These are phyloP conservation scores for Pegoplata infirma DNA, from an alignment of 2,888 invertebrate species.

Conservation along the genomic window DNA sequence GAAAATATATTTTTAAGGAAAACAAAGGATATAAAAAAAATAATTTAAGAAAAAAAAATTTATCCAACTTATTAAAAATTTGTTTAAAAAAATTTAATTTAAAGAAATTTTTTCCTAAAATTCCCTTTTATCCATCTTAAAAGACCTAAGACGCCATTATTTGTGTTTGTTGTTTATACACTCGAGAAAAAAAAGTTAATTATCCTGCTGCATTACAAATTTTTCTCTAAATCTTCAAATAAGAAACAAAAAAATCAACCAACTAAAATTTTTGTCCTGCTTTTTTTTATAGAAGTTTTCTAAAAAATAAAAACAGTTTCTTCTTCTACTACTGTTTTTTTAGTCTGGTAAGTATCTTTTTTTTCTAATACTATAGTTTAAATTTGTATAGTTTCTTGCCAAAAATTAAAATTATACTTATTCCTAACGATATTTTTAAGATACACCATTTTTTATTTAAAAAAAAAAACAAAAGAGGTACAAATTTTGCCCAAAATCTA, in stretches of 20 bases:
- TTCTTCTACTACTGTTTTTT: constrained; percentile 10
- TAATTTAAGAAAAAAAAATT: background rate
- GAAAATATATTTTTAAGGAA: no score
- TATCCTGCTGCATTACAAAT: background rate
- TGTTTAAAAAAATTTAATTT: background rate
- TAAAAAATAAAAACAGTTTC: background rate
- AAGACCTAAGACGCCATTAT: background rate
- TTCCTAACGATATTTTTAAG: background rate
- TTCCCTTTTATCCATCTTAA: background rate
- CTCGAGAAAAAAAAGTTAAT: background rate
- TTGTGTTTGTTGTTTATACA: background rate
- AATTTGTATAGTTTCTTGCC: background rate
- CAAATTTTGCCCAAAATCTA: no score
- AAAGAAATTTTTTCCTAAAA: background rate
- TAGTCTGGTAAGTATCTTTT: constrained; percentile 16
- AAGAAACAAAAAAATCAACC: background rate
- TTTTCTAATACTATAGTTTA: no score
- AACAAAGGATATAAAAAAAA: background rate
- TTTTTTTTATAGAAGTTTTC: background rate
- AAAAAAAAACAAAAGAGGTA: background rate
- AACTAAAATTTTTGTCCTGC: background rate
- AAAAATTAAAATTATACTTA: background rate
- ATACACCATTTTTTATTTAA: background rate
- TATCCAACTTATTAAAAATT: no score
- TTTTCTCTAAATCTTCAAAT: background rate